Percentiles rank a stretch among this genome's conserved stretches.
These are phyloP conservation scores for Colossoma macropomum DNA, from an alignment of 2,113 vertebrate genomes.

Conservation along the genomic window DNA sequence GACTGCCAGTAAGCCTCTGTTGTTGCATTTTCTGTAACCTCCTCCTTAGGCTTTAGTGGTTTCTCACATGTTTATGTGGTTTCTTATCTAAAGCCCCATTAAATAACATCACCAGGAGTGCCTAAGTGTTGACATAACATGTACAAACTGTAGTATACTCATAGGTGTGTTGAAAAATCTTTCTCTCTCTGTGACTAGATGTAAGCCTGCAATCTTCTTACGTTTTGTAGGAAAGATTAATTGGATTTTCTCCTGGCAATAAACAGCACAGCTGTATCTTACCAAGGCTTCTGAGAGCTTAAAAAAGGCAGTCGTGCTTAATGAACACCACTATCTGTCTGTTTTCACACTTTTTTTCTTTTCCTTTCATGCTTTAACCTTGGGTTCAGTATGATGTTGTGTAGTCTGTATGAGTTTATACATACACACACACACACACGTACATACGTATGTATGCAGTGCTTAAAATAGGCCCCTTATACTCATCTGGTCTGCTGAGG, in stretches of 20 bases:
- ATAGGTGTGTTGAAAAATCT: neutral
- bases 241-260: constrained; percentile 26
- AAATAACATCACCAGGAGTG: constrained; percentile 20
- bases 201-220: constrained; percentile 34
- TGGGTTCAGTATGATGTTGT: neutral
- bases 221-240: constrained; percentile 37
- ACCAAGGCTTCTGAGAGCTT: neutral
- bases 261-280: constrained; percentile 6
- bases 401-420: neutral
- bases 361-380: constrained; percentile 16
- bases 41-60: neutral
- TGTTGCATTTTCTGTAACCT: neutral
- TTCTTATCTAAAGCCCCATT: constrained; percentile 25
- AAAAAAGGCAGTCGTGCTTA: neutral
- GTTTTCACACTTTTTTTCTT: neutral
- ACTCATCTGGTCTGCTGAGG: constrained; percentile 58
- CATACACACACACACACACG: too few relatives aligned
- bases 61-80: too few relatives aligned
- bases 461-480: constrained; percentile 50
- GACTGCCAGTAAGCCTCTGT: neutral
- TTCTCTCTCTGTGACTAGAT: constrained; percentile 20
- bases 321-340: neutral
- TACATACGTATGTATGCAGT: neutral
- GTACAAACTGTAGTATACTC: neutral
- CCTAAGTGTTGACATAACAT: neutral